Conservation (phyloP, 2,888 invertebrate species). For the Philhelius pedissequus region DNA sequence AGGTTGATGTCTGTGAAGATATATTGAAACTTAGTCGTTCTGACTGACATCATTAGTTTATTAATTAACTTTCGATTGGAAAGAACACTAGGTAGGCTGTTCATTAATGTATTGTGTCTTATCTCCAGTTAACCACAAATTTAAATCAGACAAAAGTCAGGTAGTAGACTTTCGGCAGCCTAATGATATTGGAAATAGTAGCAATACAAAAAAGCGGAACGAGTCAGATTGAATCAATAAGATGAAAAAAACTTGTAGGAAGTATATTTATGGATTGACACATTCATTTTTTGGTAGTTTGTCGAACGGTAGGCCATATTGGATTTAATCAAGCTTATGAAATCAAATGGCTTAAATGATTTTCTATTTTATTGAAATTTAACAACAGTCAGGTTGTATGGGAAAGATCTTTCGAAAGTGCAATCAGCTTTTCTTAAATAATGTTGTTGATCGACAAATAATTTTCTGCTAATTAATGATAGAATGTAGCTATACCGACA, state of each 20-base stretch:
- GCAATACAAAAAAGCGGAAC: constrained; percentile 13
- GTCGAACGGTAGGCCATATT: constrained; percentile 14
- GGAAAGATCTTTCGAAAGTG: too few relatives aligned
- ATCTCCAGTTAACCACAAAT: constrained; percentile 16
- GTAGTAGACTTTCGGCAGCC: background rate
- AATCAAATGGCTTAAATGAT: background rate
- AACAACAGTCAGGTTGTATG: too few relatives aligned
- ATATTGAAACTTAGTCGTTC: constrained; percentile 5
- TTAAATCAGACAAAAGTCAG: constrained; percentile 23
- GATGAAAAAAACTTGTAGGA: constrained; percentile 16
- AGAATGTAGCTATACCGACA: too few relatives aligned
- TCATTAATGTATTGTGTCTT: constrained; percentile 52
- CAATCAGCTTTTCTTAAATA: too few relatives aligned
- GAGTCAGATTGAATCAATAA: constrained; percentile 25
- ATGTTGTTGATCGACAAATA: too few relatives aligned
- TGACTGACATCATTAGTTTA: constrained; percentile 34
- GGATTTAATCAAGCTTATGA: background rate
- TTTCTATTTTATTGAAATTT: background rate
- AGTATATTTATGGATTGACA: constrained; percentile 9
- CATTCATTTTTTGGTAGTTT: constrained; percentile 20
- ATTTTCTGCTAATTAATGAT: too few relatives aligned
- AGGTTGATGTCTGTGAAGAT: constrained; percentile 20
- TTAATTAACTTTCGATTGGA: constrained; percentile 42
- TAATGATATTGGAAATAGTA: constrained; percentile 37
- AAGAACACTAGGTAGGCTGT: constrained; percentile 4